Evolutionary conservation across 2,113 vertebrate species (phyloP).

Genomic region (Engystomops pustulosus): DNA sequence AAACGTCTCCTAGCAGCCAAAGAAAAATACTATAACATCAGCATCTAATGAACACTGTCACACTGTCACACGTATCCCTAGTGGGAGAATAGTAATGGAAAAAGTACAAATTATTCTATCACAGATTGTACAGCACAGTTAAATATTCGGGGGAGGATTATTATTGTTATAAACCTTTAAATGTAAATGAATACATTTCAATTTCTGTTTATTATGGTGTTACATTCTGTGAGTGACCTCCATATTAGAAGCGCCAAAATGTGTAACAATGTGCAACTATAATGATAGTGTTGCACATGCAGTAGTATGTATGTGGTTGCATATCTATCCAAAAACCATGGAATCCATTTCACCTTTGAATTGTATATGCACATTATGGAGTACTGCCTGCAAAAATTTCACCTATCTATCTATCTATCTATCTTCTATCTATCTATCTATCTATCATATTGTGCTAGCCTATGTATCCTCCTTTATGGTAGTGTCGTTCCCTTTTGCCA

Average conservation of each 20-base stretch:
- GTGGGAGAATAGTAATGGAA: neutral
- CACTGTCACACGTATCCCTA: neutral
- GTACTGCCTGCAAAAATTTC: no score
- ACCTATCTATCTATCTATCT: no score
- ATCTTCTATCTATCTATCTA: no score
- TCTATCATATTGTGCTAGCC: no score
- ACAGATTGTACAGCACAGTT: neutral
- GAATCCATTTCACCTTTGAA: no score
- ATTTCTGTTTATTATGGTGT: slow-evolving; percentile 3
- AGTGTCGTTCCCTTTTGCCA: no score
- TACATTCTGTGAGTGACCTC: no score
- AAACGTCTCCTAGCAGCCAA: neutral
- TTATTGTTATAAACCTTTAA: slow-evolving; percentile 15
- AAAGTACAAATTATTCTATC: neutral
- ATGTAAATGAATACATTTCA: neutral
- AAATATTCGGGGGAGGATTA: neutral
- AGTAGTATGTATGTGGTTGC: no score
- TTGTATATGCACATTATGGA: no score
- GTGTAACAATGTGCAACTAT: slow-evolving; percentile 9
- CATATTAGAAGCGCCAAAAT: slow-evolving; percentile 1
- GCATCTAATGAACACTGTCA: neutral
- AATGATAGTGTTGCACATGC: neutral
- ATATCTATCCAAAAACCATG: no score
- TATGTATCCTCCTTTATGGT: no score
- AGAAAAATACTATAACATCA: neutral